These are phyloP conservation scores for Nemurella pictetii DNA, from an alignment of 2,888 invertebrate genomes.

Conservation along the genomic window DNA sequence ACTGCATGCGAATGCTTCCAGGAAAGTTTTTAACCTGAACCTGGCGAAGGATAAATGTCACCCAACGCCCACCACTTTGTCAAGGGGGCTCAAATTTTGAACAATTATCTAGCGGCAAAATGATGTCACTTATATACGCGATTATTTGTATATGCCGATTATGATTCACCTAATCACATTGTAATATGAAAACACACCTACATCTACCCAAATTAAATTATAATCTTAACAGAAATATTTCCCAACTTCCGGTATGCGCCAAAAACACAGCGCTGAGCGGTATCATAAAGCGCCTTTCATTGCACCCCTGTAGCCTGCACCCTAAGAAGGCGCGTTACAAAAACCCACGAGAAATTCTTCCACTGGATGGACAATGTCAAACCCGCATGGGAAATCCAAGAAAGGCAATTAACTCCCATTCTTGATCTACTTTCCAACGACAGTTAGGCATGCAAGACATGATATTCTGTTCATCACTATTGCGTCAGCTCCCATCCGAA, in stretches of 20 bases:
- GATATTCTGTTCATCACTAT: not conserved
- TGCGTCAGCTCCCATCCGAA: not conserved
- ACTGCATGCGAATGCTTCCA: too few relatives aligned
- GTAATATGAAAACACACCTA: not conserved
- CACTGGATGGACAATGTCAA: not conserved
- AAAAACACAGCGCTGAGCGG: not conserved
- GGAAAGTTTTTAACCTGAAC: not conserved
- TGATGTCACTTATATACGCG: not conserved
- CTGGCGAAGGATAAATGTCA: not conserved
- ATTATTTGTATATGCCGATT: not conserved
- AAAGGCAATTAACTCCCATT: not conserved
- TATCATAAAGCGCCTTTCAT: too few relatives aligned
- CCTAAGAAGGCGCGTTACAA: not conserved
- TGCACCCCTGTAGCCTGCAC: not conserved
- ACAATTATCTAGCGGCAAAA: not conserved
- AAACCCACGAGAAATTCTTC: not conserved
- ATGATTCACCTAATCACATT: not conserved
- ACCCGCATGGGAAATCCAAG: not conserved
- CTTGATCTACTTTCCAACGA: not conserved
- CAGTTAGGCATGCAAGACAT: not conserved
- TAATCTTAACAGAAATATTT: not conserved
- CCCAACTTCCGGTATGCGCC: not conserved
- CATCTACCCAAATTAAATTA: not conserved
- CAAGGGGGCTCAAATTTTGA: not conserved
- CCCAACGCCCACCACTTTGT: not conserved